A percentile compares a stretch with the other conserved stretches of the same genome.
phyloP scores from a whole-genome alignment of 1,140 invertebrate species.

The Thrips palmi region DNA sequence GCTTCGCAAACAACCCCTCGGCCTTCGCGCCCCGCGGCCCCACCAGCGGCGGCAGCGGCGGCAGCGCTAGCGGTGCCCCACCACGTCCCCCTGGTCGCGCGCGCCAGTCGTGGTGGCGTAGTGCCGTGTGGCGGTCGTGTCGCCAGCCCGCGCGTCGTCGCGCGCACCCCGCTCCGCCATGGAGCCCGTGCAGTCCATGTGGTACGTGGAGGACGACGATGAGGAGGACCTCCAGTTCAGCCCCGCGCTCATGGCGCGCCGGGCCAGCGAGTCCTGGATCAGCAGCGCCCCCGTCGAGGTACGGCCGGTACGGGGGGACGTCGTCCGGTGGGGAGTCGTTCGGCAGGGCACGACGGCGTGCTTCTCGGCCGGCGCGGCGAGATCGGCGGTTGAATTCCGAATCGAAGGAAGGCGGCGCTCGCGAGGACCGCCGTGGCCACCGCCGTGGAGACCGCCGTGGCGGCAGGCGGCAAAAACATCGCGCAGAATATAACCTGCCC shows the following conservation, averaged over 20 bases:
- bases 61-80: constrained; percentile 25
- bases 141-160: constrained; percentile 7
- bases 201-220: constrained; percentile 48
- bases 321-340: not conserved
- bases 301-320: constrained; percentile 20
- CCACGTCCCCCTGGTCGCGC: not conserved
- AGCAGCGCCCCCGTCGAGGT: constrained; percentile 67
- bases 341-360: too few species aligned
- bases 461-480: too few species aligned
- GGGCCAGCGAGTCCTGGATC: constrained; percentile 73
- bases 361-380: too few species aligned
- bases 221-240: constrained; percentile 70
- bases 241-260: constrained; percentile 58
- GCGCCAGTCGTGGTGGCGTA: constrained; percentile 22
- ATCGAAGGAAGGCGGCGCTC: too few species aligned
- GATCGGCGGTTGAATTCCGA: too few species aligned
- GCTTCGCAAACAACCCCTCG: constrained; percentile 6
- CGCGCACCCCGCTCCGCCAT: constrained; percentile 4
- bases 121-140: constrained; percentile 10
- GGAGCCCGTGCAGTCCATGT: constrained; percentile 30
- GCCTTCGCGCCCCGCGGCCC: constrained; percentile 24
- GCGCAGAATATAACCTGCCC: too few species aligned
- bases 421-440: too few species aligned
- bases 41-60: constrained; percentile 24
- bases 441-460: too few species aligned